phyloP scores from a whole-genome alignment of 2,797 vertebrate genomes.

The Aphelocoma californica region DNA sequence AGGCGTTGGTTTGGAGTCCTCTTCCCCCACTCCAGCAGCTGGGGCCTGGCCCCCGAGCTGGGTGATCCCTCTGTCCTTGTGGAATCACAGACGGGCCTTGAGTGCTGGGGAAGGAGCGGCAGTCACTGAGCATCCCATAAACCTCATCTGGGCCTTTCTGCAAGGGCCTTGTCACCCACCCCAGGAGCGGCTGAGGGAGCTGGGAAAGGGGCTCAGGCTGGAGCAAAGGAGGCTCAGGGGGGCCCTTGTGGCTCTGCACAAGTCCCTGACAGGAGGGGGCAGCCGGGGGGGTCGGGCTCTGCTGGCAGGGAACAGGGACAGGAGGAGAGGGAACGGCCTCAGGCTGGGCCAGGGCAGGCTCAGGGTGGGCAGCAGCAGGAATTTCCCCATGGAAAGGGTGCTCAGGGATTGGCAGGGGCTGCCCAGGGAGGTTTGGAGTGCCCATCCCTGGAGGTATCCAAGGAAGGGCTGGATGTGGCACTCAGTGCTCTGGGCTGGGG shows the following conservation, averaged over 20 bases:
- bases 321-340: neutral
- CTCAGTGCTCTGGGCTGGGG: neutral
- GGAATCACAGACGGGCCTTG: neutral
- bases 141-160: neutral
- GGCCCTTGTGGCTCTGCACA: no score
- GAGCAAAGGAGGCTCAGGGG: neutral
- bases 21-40: neutral
- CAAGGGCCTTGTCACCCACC: neutral
- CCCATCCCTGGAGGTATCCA: neutral
- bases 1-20: neutral
- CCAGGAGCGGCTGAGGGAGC: no score
- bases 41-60: rapidly evolving
- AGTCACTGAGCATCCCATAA: neutral
- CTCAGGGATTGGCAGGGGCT: rapidly evolving
- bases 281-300: no score
- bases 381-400: neutral
- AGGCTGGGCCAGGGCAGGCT: neutral
- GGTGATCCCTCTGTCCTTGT: neutral
- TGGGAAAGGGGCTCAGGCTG: neutral
- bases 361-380: neutral
- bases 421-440: neutral
- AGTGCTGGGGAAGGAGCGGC: neutral
- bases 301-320: neutral
- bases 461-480: neutral
- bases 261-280: no score